Evolutionary conservation across 2,113 vertebrate species (phyloP), one percentile per base, ranked within the genome.

Genomic region (Heterocephalus glaber): DNA sequence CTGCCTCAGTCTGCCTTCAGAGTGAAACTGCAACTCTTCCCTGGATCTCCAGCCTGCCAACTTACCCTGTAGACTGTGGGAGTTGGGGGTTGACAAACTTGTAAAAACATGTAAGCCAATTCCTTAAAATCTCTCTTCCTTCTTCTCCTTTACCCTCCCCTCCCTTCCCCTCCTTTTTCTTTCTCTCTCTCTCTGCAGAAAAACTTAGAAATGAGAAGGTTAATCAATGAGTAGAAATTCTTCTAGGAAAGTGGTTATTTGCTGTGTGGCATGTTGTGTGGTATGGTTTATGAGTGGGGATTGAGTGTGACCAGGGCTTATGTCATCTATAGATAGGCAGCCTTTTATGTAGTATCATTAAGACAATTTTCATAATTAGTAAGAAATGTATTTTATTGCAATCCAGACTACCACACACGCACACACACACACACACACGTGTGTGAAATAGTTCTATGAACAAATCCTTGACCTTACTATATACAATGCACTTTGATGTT

Each of bases 331-430:
- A 54, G 63, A 81, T 14, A 61, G 17, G 13, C 16, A 83, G 16
- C 1, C 5, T 6, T 28, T 72, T 72, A 49, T 0, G 0, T 52
- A 26, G 7, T 61, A 61, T 52, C 22, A 68, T 66, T 82, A 70
- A 82, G 26, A 28, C 3, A 35, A 4, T 82, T 82, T 89, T 72
- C n/a, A 52, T 82, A 81, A 93, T 24, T 30, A 61, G 26, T 41
- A 74, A 74, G 63, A 93, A 93, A 81, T 60, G 49, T 41, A 60
- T 63, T 72, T 82, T 72, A 30, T 74, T 94, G 77, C 35, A 61
- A 82, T 2, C 35, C 17, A 74, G 44, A 20, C 38, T 20, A 65
- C 35, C n/a, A 85, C 30, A 16, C 35, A n/a, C n/a, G n/a, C n/a
- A n/a, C n/a, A n/a, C n/a, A 30, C 14, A 35, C 33, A 35, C 16